Evolutionary conservation across 2,797 vertebrate species (phyloP).

Genomic region (Phataginus tetradactyla): DNA sequence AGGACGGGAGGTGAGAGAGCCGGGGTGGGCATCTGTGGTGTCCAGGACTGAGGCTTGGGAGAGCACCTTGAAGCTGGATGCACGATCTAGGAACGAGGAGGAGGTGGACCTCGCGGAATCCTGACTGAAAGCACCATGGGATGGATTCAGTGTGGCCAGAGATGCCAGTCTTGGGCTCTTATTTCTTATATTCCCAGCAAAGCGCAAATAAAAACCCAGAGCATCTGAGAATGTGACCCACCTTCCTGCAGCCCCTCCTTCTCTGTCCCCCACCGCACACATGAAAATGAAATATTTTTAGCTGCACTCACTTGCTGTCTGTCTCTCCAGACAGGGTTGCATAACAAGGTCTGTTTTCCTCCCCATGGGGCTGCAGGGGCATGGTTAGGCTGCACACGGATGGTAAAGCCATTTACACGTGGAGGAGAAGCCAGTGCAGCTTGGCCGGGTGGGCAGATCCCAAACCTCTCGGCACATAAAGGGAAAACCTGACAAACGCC

Average conservation of each 20-base stretch:
- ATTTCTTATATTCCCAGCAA: slow-evolving; percentile 26
- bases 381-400: neutral
- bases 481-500: slow-evolving; percentile 14
- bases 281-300: slow-evolving; percentile 65
- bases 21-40: rapidly evolving
- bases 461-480: neutral
- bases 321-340: slow-evolving; percentile 71
- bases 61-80: neutral
- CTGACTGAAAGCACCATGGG: neutral
- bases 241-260: slow-evolving; percentile 7
- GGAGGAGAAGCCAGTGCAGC: slow-evolving; percentile 66
- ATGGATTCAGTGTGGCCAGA: neutral
- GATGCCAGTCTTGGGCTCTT: neutral
- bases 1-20: neutral
- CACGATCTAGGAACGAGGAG: neutral
- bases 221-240: slow-evolving; percentile 48
- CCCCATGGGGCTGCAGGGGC: neutral
- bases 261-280: neutral
- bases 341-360: slow-evolving; percentile 34
- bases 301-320: slow-evolving; percentile 42
- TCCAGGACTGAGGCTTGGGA: too few relatives aligned
- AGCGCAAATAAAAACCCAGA: slow-evolving; percentile 13
- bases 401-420: slow-evolving; percentile 76
- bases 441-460: slow-evolving; percentile 48
- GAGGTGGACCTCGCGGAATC: neutral